Conservation (phyloP, 2,113 vertebrate genomes). For the Leucosticte australis region DNA sequence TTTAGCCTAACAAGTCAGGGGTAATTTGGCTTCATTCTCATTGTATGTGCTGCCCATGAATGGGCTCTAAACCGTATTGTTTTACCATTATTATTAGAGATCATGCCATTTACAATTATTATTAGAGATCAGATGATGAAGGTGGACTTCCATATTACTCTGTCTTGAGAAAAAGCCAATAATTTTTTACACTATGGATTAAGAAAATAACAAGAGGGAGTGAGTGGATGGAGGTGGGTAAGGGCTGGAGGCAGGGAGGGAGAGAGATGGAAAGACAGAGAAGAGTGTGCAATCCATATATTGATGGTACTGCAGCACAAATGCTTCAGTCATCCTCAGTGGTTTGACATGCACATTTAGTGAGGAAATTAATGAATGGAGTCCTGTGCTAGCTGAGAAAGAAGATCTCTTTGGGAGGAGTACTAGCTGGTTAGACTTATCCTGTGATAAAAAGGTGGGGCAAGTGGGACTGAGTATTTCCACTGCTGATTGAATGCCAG, state of each 20-base stretch:
- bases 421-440: neutral
- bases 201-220: neutral
- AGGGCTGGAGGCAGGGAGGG: neutral
- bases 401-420: neutral
- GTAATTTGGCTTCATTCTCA: neutral
- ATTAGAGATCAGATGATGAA: neutral
- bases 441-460: neutral
- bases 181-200: neutral
- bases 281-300: constrained; percentile 35
- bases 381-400: neutral
- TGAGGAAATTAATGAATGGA: constrained; percentile 42
- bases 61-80: neutral
- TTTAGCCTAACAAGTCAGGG: neutral
- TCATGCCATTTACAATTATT: neutral
- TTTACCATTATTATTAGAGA: neutral
- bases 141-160: neutral
- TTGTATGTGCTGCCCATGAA: neutral
- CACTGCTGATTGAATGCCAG: neutral
- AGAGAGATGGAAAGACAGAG: neutral
- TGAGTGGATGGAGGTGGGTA: neutral
- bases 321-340: constrained; percentile 19
- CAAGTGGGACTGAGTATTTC: neutral
- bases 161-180: neutral
- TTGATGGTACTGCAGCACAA: constrained; percentile 44
- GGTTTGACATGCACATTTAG: constrained; percentile 2